Evolutionary conservation across 1,140 invertebrate genomes (phyloP).

Genomic region (Bombus superbus): DNA sequence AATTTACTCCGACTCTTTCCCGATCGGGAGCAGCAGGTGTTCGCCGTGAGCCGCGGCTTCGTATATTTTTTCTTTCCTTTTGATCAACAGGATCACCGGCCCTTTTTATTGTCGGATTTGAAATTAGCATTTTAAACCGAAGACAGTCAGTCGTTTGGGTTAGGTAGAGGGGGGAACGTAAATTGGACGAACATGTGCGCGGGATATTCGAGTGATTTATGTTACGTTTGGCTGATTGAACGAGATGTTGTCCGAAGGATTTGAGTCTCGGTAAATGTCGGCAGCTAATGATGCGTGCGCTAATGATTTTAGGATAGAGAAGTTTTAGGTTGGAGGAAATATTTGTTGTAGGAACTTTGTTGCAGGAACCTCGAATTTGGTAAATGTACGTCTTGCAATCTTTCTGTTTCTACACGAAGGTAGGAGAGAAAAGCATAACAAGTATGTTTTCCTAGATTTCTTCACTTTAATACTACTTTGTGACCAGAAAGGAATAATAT

Average conservation of each 20-base stretch:
- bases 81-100: constrained; percentile 23
- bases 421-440: too few relatives aligned
- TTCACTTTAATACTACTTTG: not conserved
- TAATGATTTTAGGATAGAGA: not conserved
- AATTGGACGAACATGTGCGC: not conserved
- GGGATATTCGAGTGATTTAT: constrained; percentile 21
- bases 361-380: too few relatives aligned
- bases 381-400: too few relatives aligned
- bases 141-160: not conserved
- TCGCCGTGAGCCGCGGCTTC: not conserved
- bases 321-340: not conserved
- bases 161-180: not conserved
- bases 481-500: not conserved
- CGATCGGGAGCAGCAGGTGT: constrained; percentile 51
- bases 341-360: too few relatives aligned
- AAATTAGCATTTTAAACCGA: constrained; percentile 31
- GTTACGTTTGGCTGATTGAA: not conserved
- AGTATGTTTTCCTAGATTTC: too few relatives aligned
- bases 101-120: constrained; percentile 29
- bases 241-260: not conserved
- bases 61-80: constrained; percentile 12
- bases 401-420: too few relatives aligned
- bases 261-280: not conserved
- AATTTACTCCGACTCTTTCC: constrained; percentile 51
- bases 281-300: not conserved